Base-by-base conservation (phyloP, 2,797 vertebrate species). In the Scyliorhinus canicula region DNA sequence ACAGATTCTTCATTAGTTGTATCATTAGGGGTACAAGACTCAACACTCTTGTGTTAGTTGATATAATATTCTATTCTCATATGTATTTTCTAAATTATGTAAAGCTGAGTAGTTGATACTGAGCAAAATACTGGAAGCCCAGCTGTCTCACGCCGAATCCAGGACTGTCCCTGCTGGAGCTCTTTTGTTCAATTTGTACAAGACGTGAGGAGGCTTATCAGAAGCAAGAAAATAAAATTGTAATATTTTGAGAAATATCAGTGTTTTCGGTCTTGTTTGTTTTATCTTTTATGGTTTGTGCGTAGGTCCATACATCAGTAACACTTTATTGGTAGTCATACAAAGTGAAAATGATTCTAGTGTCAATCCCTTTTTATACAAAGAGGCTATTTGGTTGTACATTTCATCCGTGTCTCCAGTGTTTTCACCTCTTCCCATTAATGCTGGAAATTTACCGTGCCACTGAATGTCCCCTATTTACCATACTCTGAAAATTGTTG, bases 161-260 rank as follows among this genome's bases (percentile, higher is more conserved):
- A 90, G 35, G 14, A 50, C 47, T 94, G 47, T 50, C 19, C 88
- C 67, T 55, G n/a, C 0, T 63, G 93, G 65, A 52, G 5, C 47
- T 74, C 31, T 47, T 12, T 24, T 71, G 67, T 52, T 44, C 35
- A 94, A 74, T 94, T 94, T 74, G 65, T 50, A 93, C 8, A 67
- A 93, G 21, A 91, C 65, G 24, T 93, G 67, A 6, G 12, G 35
- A 91, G 26, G 44, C 67, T 91, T 35, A 94, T 55, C 28, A 52
- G 28, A 71, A 94, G 28, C 24, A 74, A 94, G 16, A 74, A 24
- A 94, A 90, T 90, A 90, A 94, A 94, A 88, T 28, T 55, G 21
- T 35, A 67, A 55, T 94, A 52, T 65, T 93, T 93, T 69, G 65
- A 94, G 44, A 71, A 52, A 90, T 19, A 47, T 79, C n/a, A 19